Base-by-base conservation (phyloP, 1,140 invertebrate species). In the Colletes gigas region DNA sequence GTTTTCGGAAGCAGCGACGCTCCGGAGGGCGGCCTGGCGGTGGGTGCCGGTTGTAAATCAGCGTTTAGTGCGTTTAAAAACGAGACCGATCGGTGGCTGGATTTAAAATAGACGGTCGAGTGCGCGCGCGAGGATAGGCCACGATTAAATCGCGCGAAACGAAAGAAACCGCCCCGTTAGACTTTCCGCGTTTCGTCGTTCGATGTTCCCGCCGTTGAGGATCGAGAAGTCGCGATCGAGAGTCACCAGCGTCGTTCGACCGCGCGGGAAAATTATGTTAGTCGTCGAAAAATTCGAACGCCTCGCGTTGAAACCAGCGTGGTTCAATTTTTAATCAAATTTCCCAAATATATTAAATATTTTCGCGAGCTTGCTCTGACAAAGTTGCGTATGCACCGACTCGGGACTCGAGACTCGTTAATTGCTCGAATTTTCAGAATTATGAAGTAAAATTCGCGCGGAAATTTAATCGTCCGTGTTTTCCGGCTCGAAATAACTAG, bases 51-150 rank as follows among this genome's bases (percentile, higher is more conserved):
- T n/a, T 60, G 72, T 86, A 86, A 86, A 85, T 86, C 85, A 85
- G 19, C 50, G 83, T 86, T 86, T 83, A 86, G 76, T 83, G 81
- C 85, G 85, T 83, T 86, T 83, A 83, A 86, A 86, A 86, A 86
- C 81, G 75, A 67, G 65, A 67, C 10, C 85, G 85, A 83, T 86
- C 80, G 85, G 83, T 80, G 85, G 85, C 62, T 81, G 68, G 81
- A 86, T 85, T 86, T 85, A 86, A 86, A 86, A 86, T 86, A 86
- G 85, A 85, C 59, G 54, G 4, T 50, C 75, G 60, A 66, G 59
- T 55, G 8, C 70, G 17, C 41, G 52, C 73, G 63, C 19, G 62
- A 19, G 68, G 39, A 78, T 65, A 59, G 14, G 54, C 54, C 44
- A 66, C 50, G 44, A 14, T 82, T 65, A 78, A 82, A 84, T 82